Percentiles rank a stretch among this genome's conserved stretches.
Conservation (phyloP, 2,797 vertebrate genomes). For the Buceros bicornis region DNA sequence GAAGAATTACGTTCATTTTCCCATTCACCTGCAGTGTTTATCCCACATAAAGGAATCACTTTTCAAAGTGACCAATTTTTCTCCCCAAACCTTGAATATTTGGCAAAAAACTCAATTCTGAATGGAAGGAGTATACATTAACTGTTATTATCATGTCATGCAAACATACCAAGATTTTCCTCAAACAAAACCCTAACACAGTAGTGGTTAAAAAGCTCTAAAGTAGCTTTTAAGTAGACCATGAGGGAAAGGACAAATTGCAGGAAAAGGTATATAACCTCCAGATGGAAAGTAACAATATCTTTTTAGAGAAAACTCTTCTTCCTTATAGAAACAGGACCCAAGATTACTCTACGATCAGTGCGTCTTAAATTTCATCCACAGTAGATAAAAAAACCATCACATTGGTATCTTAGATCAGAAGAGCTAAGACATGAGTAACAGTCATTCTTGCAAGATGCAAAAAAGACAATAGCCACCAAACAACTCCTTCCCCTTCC, state of each 20-base stretch:
- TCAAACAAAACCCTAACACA: background rate
- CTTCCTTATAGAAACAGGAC: background rate
- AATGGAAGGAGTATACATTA: background rate
- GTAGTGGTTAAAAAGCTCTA: background rate
- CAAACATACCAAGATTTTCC: background rate
- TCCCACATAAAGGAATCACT: background rate
- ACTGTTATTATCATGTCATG: background rate
- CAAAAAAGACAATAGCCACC: background rate
- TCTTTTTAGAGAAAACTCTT: conserved; percentile 5
- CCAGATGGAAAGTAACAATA: background rate
- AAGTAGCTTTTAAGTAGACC: background rate
- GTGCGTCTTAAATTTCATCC: background rate
- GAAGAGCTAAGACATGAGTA: background rate
- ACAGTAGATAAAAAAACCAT: background rate
- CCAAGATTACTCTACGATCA: background rate
- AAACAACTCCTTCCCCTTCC: background rate
- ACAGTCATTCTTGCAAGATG: background rate
- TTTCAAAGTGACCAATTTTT: background rate
- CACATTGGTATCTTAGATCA: background rate
- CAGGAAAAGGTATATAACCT: background rate
- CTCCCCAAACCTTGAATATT: background rate
- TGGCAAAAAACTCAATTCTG: background rate
- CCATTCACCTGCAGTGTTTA: background rate
- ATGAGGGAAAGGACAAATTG: background rate
- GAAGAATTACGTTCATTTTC: background rate